Conservation (phyloP, 2,888 invertebrate species). For the Antitype chi region DNA sequence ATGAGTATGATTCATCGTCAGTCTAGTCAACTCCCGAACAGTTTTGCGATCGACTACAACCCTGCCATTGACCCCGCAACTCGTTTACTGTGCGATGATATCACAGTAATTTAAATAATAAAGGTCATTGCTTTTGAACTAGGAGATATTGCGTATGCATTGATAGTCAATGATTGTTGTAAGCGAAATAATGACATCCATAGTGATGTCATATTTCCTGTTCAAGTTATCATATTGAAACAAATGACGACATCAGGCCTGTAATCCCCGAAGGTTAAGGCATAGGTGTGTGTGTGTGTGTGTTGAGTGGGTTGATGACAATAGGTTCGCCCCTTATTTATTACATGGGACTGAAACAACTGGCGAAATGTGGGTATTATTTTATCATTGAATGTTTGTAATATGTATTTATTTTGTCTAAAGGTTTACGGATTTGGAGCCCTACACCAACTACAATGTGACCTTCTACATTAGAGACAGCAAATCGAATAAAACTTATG, state of each 20-base stretch:
- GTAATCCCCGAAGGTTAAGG: too few relatives aligned
- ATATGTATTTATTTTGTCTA: constrained; percentile 66
- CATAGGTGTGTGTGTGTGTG: too few relatives aligned
- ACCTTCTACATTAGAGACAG: constrained; percentile 93
- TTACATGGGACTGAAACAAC: too few relatives aligned
- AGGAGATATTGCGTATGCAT: constrained; percentile 3
- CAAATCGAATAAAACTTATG: constrained; percentile 90
- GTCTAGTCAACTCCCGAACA: not conserved
- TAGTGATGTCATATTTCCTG: not conserved
- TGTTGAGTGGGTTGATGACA: too few relatives aligned
- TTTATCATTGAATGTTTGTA: not conserved
- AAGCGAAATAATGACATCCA: constrained; percentile 13
- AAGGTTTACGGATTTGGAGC: constrained; percentile 92
- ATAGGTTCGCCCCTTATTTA: too few relatives aligned
- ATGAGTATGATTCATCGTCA: not conserved
- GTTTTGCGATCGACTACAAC: not conserved
- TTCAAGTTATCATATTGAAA: not conserved
- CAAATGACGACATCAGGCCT: too few relatives aligned
- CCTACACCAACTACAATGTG: constrained; percentile 94
- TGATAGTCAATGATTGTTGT: not conserved
- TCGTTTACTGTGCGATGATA: not conserved
- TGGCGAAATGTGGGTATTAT: too few relatives aligned
- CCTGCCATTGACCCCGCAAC: constrained; percentile 13
- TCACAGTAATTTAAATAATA: constrained; percentile 3
- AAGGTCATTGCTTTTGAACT: constrained; percentile 15